These are phyloP conservation scores for Oligia strigilis DNA, from an alignment of 2,888 invertebrate species.

Conservation along the genomic window DNA sequence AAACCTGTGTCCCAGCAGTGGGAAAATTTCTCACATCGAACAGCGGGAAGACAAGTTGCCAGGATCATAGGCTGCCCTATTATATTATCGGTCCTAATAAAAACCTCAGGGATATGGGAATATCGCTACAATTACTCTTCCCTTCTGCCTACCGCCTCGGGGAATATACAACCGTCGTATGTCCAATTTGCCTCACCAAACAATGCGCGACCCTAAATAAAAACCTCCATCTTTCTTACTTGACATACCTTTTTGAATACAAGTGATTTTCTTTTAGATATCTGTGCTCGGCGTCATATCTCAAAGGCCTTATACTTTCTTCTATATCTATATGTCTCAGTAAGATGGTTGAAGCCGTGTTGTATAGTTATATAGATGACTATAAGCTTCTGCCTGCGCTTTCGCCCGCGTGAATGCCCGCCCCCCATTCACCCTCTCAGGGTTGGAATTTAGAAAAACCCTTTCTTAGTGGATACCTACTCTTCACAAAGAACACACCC, in stretches of 20 bases:
- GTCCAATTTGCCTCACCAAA: slow-evolving; percentile 36
- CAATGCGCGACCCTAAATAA: slow-evolving; percentile 23
- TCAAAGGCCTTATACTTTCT: not conserved
- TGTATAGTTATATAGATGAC: too few species aligned
- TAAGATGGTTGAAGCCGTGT: too few species aligned
- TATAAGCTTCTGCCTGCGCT: too few species aligned
- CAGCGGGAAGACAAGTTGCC: not conserved
- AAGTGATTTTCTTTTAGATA: slow-evolving; percentile 24
- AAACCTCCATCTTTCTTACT: slow-evolving; percentile 1
- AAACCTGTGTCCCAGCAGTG: too few species aligned
- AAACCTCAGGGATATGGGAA: slow-evolving; percentile 3
- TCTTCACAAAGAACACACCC: too few species aligned
- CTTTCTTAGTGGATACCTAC: too few species aligned
- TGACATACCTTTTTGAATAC: slow-evolving; percentile 27
- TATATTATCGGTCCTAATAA: not conserved
- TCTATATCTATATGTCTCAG: not conserved
- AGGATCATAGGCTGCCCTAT: not conserved
- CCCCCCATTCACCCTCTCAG: too few species aligned
- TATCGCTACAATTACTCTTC: slow-evolving; percentile 16
- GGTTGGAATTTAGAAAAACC: too few species aligned
- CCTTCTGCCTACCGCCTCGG: not conserved
- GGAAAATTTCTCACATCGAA: too few species aligned
- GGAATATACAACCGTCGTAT: slow-evolving; percentile 1
- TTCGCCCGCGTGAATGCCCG: too few species aligned
- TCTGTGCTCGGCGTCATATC: not conserved